Conservation (phyloP, 1,140 invertebrate species). For the Drosophila santomea region DNA sequence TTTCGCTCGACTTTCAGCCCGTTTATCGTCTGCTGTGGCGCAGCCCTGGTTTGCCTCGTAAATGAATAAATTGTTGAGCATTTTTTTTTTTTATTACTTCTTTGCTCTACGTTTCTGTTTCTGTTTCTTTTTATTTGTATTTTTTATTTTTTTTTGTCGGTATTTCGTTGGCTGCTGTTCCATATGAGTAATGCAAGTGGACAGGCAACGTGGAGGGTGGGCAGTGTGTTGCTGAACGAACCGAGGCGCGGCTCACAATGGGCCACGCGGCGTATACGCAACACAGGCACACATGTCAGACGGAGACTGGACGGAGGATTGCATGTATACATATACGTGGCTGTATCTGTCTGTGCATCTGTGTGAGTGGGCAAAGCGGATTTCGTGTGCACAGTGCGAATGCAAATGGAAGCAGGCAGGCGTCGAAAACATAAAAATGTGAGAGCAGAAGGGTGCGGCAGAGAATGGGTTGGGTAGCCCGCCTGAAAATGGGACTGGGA, state of each 20-base stretch:
- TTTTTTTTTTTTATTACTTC: conserved; percentile 68
- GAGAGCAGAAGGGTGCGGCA: conserved; percentile 26
- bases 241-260: conserved; percentile 72
- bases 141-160: conserved; percentile 11
- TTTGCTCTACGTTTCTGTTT: conserved; percentile 3
- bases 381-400: conserved; percentile 61
- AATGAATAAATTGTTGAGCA: conserved; percentile 75
- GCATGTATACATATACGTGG: conserved; percentile 53
- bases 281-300: conserved; percentile 28
- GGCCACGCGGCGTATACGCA: conserved; percentile 77
- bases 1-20: conserved; percentile 36
- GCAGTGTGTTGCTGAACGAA: conserved; percentile 9
- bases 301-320: conserved; percentile 44
- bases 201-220: conserved; percentile 38
- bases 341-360: conserved; percentile 26
- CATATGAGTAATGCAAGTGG: conserved; percentile 74
- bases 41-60: conserved; percentile 65
- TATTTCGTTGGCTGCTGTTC: conserved; percentile 30
- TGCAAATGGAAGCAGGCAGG: conserved; percentile 61
- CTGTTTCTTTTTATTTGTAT: not conserved
- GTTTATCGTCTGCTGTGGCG: conserved; percentile 23
- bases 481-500: conserved; percentile 38
- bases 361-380: conserved; percentile 66
- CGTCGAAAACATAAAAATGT: conserved; percentile 71
- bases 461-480: conserved; percentile 28